Evolutionary conservation across 2,797 vertebrate species (phyloP), one percentile per base, ranked within the genome.

Genomic region (Urophycis tenuis): DNA sequence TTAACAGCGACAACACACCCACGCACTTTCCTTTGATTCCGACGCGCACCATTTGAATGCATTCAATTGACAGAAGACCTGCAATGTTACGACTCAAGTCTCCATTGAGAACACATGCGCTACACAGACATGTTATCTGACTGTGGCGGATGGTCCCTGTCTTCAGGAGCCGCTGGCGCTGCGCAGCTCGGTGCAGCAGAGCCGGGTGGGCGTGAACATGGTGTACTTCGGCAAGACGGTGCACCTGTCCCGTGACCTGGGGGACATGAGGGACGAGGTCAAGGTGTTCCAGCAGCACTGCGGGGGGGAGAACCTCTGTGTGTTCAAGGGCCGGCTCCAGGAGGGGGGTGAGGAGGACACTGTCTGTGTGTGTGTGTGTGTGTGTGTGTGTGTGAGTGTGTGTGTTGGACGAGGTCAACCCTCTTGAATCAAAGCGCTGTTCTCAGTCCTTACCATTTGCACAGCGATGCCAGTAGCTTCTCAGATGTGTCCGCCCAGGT

Each of bases 221-320:
- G 79, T 94, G 71, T 99, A 95, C 84, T 94, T 94, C 71, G 96
- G 97, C 4, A 97, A 95, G 92, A 90, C 87, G 0, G 92, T 96
- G 73, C 95, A 92, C 77, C 90, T 98, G 35, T 93, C 93, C 36
- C 91, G 91, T 0, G 89, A 94, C 53, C 75, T 92, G 76, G 70
- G 76, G 1, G 93, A 94, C 77, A 87, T 89, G 82, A 92, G 91
- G 81, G 96, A 98, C 17, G 96, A 99, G 79, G 91, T 99, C 84
- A 95, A 92, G 90, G 91, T 98, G 82, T 95, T 95, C 75, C 97
- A 99, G 85, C 98, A 99, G 34, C 96, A 99, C 81, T 98, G 97
- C 53, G 97, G 97, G 76, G 95, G 96, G 74, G 96, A 98, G 88
- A 99, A 98, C 84, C 91, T 99, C 10, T 99, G 97, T 88, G 94